phyloP scores from a whole-genome alignment of 1,140 invertebrate genomes.

The Hylaeus anthracinus region DNA sequence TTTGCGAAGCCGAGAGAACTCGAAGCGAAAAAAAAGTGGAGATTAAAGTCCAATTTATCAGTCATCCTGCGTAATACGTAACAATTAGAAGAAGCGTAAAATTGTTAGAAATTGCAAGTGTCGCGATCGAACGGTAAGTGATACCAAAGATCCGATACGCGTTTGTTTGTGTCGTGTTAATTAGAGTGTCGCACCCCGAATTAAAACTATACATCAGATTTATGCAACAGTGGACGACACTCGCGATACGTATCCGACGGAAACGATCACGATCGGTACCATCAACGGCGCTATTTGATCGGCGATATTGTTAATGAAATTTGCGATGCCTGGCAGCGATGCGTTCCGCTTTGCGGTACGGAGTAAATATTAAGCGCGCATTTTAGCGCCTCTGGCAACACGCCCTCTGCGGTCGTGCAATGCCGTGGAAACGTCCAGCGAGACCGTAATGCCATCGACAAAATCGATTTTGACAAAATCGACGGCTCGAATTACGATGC shows the following conservation, averaged over 20 bases:
- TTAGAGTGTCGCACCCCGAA: no score
- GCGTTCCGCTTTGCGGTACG: constrained; percentile 57
- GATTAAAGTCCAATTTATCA: not conserved
- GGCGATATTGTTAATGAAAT: constrained; percentile 59
- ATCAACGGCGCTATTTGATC: constrained; percentile 33
- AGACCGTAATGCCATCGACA: constrained; percentile 10
- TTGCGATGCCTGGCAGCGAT: constrained; percentile 52
- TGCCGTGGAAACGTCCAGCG: constrained; percentile 20
- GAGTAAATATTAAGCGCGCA: constrained; percentile 62
- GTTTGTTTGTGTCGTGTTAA: no score
- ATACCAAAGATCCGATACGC: no score
- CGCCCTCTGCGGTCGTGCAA: constrained; percentile 49
- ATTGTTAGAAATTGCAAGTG: no score
- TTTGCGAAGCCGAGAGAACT: not conserved
- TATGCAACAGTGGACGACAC: no score
- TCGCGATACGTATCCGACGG: not conserved
- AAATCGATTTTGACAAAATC: constrained; percentile 52
- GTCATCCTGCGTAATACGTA: not conserved
- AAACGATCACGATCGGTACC: not conserved
- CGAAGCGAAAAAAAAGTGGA: not conserved
- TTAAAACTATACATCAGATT: not conserved
- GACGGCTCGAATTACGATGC: not conserved
- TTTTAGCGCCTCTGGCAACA: constrained; percentile 60
- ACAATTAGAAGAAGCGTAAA: no score
- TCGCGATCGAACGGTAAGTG: no score